These are phyloP conservation scores for Cephus cinctus DNA, from an alignment of 1,140 invertebrate genomes.

Conservation along the genomic window DNA sequence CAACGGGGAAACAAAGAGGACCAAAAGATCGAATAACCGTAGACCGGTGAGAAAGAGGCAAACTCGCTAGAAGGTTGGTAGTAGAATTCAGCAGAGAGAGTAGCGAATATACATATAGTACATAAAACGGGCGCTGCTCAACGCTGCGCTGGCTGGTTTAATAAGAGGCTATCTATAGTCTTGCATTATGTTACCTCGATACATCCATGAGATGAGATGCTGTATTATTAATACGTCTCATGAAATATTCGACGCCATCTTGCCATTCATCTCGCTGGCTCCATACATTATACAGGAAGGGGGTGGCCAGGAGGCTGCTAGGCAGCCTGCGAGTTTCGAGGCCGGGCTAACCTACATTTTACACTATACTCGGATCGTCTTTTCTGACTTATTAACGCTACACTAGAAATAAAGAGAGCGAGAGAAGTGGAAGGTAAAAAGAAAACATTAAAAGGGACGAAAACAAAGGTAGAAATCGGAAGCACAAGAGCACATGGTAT, in stretches of 20 bases:
- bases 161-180: constrained; percentile 56
- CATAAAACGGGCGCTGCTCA: constrained; percentile 39
- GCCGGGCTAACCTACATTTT: constrained; percentile 46
- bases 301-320: constrained; percentile 21
- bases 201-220: constrained; percentile 55
- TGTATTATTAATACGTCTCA: constrained; percentile 54
- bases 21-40: too few relatives aligned
- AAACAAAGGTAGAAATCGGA: not conserved
- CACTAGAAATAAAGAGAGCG: too few relatives aligned
- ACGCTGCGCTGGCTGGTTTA: constrained; percentile 44
- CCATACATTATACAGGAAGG: constrained; percentile 42
- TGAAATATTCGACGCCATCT: constrained; percentile 55
- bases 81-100: too few relatives aligned
- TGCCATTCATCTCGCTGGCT: constrained; percentile 53
- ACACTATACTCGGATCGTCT: constrained; percentile 41
- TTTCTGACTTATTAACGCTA: constrained; percentile 33
- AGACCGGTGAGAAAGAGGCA: too few relatives aligned
- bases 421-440: not conserved
- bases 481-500: not conserved
- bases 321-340: constrained; percentile 27
- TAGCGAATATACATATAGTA: constrained; percentile 25
- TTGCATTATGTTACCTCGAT: constrained; percentile 55
- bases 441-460: not conserved
- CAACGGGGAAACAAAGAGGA: not conserved
- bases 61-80: too few relatives aligned